Evolutionary conservation across 2,113 vertebrate species (phyloP).

Genomic region (Triplophysa dalaica): DNA sequence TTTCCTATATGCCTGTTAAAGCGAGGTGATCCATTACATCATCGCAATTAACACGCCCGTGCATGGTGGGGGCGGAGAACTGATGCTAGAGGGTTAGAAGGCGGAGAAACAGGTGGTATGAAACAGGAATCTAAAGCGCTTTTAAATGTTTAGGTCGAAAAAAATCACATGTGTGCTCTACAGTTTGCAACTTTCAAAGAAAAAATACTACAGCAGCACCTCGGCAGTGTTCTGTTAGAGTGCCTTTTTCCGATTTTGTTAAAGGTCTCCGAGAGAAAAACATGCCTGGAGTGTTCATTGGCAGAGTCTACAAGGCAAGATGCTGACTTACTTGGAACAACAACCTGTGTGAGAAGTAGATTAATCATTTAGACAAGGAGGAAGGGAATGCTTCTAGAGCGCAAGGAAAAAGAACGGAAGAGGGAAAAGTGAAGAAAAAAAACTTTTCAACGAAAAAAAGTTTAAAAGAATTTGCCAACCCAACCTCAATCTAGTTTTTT

Average conservation of each 20-base stretch:
- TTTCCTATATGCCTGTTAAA: conserved; percentile 40
- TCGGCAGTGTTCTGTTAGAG: conserved; percentile 1
- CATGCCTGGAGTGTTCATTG: neutral
- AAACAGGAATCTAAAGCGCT: neutral
- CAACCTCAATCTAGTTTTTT: conserved; percentile 28
- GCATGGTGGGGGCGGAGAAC: conserved; percentile 2
- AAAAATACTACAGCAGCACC: neutral
- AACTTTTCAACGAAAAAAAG: neutral
- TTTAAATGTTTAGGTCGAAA: neutral
- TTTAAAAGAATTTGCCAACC: conserved; percentile 7
- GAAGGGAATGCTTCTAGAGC: conserved; percentile 1
- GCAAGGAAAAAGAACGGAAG: conserved; percentile 15
- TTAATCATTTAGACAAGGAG: conserved; percentile 50
- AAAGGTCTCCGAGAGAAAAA: conserved; percentile 15
- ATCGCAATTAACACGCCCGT: conserved; percentile 49
- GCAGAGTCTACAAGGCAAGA: conserved; percentile 21
- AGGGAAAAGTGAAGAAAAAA: neutral
- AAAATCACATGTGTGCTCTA: neutral
- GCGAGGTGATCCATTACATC: conserved; percentile 54
- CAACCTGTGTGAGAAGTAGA: conserved; percentile 37
- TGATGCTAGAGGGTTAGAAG: conserved; percentile 7
- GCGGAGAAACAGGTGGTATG: conserved; percentile 31
- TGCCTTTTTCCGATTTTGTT: conserved; percentile 7
- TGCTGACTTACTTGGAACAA: conserved; percentile 34
- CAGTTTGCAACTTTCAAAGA: neutral